Base-by-base conservation (phyloP, 2,113 vertebrate species). In the Chloroceryle aenea region DNA sequence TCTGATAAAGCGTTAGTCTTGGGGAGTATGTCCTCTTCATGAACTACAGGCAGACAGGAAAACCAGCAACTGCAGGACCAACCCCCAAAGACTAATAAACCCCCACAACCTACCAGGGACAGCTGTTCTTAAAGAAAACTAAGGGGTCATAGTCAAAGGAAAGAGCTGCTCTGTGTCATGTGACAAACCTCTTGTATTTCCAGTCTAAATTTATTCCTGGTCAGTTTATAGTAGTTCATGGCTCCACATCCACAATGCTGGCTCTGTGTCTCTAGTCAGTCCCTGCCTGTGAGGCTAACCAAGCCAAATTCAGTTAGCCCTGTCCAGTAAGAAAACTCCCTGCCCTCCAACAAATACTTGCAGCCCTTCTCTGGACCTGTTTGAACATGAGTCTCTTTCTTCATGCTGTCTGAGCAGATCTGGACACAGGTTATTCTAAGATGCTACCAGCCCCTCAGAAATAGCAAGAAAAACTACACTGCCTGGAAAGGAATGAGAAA, bases 201-300 rank as follows among this genome's bases (percentile, higher is more conserved):
- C 68, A 93, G 82, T 18, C 80, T 77, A 78, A 92, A 90, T 95
- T 95, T 92, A 95, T 84, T 96, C 93, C 83, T 80, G 95, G 89
- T 92, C 90, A 81, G 91, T 90, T 97, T 93, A 95, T 61, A 58
- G 90, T 3, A 69, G 75, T 36, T 74, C 30, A 7, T 2, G 4
- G 79, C 63, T 67, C 90, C 72, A 48, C 81, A 23, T 1, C 76
- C 89, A 92, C 95, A 95, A 92, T 67, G 86, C 86, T 50, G 64
- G 79, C 94, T 95, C 94, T 95, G 91, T 96, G 10, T 32, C 79
- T 79, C 72, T 6, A 22, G 0, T 74, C 92, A 93, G 95, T 30
- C 88, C 85, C 72, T 8, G 75, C 25, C 91, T 94, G 85, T 93
- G 30, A 55, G 67, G 50, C 25, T 43, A 53, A 75, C 74, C 58